A percentile compares a stretch with the other conserved stretches of the same genome.
Conservation (phyloP, 2,113 vertebrate species). For the Fregetta grallaria region DNA sequence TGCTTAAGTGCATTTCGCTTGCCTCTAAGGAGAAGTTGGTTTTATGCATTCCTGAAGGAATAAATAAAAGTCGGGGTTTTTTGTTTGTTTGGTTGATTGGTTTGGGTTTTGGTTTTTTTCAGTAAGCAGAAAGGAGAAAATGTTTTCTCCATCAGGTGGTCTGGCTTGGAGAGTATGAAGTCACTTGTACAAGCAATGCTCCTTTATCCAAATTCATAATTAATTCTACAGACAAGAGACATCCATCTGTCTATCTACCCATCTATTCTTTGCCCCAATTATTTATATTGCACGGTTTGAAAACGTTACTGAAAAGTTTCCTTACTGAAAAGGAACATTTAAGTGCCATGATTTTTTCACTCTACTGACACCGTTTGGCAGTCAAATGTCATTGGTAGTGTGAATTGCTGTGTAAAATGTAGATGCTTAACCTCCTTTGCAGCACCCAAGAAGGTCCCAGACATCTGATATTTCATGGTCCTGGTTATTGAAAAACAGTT, state of each 20-base stretch:
- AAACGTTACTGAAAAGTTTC: neutral
- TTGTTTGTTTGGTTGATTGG: neutral
- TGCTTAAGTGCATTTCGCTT: neutral
- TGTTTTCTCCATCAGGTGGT: neutral
- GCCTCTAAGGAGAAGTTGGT: neutral
- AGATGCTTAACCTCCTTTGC: neutral
- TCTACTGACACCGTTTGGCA: neutral
- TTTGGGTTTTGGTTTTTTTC: neutral
- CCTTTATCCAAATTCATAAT: neutral
- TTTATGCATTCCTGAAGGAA: neutral
- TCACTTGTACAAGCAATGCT: neutral
- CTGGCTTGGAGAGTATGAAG: neutral
- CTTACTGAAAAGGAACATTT: neutral
- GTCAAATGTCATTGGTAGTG: neutral
- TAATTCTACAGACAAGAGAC: neutral
- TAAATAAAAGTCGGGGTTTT: neutral
- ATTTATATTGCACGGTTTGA: neutral
- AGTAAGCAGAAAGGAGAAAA: neutral
- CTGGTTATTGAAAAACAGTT: neutral
- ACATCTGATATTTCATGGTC: neutral
- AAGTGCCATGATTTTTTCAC: neutral
- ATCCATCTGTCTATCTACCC: neutral
- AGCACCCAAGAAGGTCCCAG: neutral
- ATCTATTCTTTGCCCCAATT: neutral
- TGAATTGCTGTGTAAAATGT: neutral